phyloP scores from a whole-genome alignment of 2,797 vertebrate genomes.

The Leptatherina wallacei region DNA sequence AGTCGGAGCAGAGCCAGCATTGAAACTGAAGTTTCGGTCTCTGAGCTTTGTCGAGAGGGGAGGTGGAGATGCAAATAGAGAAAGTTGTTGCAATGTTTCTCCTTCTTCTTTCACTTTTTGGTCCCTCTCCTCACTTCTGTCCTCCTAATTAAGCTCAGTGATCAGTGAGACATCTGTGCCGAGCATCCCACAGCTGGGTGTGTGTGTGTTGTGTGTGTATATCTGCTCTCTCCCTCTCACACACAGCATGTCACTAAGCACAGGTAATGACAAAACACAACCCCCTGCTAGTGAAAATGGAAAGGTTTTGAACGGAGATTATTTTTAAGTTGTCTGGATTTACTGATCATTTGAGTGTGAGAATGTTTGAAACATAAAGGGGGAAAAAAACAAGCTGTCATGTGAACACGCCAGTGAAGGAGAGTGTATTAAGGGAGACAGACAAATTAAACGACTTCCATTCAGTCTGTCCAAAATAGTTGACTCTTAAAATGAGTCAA shows the following conservation, averaged over 20 bases:
- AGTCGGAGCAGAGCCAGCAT: slow-evolving; percentile 9
- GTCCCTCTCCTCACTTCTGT: slow-evolving; percentile 33
- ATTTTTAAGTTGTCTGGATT: slow-evolving; percentile 10
- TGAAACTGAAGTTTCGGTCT: slow-evolving; percentile 35
- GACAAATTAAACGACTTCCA: slow-evolving; percentile 24
- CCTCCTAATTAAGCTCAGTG: slow-evolving; percentile 73
- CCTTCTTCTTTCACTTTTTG: slow-evolving; percentile 10
- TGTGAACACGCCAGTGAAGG: slow-evolving; percentile 12
- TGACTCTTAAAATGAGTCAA: slow-evolving; percentile 26
- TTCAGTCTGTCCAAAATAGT: slow-evolving; percentile 47
- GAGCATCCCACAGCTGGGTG: slow-evolving; percentile 45
- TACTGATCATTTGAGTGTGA: slow-evolving; percentile 28
- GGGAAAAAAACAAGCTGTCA: slow-evolving; percentile 20
- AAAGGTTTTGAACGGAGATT: slow-evolving; percentile 20
- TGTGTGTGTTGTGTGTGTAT: not conserved
- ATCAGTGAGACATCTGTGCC: slow-evolving; percentile 66
- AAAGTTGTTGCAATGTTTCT: slow-evolving; percentile 35
- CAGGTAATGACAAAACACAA: slow-evolving; percentile 14
- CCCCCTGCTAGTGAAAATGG: slow-evolving; percentile 8
- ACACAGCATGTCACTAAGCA: slow-evolving; percentile 21
- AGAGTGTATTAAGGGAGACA: slow-evolving; percentile 13
- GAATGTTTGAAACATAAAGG: slow-evolving; percentile 4
- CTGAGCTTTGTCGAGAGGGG: slow-evolving; percentile 21
- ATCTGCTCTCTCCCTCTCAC: not conserved
- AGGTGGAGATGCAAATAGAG: slow-evolving; percentile 32